phyloP scores from a whole-genome alignment of 2,888 invertebrate genomes.

The Amphipyra tragopoginis region DNA sequence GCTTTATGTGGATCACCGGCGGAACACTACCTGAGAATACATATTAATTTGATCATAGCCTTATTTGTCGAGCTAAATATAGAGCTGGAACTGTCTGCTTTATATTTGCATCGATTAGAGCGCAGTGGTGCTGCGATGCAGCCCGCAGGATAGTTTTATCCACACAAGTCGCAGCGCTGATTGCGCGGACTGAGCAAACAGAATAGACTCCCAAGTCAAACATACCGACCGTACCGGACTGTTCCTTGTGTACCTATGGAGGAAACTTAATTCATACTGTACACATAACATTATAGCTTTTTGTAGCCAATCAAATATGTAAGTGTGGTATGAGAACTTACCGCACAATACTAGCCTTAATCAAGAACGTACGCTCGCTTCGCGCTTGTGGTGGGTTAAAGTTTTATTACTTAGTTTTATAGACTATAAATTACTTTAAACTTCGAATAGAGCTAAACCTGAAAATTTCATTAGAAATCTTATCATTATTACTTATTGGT shows the following conservation, averaged over 20 bases:
- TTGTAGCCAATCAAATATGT: constrained; percentile 51
- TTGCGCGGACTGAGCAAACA: constrained; percentile 78
- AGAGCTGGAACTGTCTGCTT: not conserved
- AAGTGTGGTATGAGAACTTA: constrained; percentile 22
- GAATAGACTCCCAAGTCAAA: constrained; percentile 74
- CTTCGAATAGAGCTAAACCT: not conserved
- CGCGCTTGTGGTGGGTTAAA: constrained; percentile 5
- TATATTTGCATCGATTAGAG: constrained; percentile 36
- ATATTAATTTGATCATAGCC: not conserved
- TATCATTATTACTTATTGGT: not conserved
- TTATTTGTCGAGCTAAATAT: constrained; percentile 2
- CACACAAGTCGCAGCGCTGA: constrained; percentile 66
- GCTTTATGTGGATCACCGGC: not conserved
- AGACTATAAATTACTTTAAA: constrained; percentile 2
- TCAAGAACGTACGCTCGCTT: constrained; percentile 16
- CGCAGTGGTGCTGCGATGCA: constrained; percentile 36
- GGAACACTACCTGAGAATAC: not conserved
- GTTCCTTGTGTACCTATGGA: constrained; percentile 56
- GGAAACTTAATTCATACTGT: constrained; percentile 60
- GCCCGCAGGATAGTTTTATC: constrained; percentile 51
- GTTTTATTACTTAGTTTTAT: constrained; percentile 15
- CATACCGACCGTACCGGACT: constrained; percentile 53
- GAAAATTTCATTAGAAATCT: not conserved
- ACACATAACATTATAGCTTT: constrained; percentile 44
- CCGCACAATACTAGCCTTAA: constrained; percentile 29